Evolutionary conservation across 2,113 vertebrate species (phyloP).

Genomic region (Laticauda laticaudata): DNA sequence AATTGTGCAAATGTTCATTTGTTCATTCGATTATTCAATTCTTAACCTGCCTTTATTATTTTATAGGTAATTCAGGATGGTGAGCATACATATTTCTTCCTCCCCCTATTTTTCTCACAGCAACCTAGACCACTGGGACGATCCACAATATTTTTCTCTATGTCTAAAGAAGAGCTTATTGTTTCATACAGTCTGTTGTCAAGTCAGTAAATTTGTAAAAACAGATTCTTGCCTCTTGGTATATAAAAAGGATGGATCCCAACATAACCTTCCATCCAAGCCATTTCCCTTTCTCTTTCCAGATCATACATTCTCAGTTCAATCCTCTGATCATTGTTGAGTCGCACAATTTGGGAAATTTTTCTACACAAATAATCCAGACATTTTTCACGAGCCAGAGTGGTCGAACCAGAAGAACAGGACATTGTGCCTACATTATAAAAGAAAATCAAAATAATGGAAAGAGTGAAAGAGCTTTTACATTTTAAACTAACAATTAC

Average conservation of each 20-base stretch:
- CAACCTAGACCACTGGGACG: neutral
- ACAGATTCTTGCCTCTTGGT: conserved; percentile 75
- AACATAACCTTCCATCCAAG: conserved; percentile 81
- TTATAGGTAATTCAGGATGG: neutral
- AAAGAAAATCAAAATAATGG: conserved; percentile 19
- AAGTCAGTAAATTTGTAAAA: neutral
- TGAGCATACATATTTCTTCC: neutral
- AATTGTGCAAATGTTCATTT: neutral
- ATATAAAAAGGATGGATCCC: conserved; percentile 96
- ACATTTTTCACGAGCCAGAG: conserved; percentile 80
- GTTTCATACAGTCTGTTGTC: neutral
- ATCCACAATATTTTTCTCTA: neutral
- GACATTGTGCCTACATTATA: conserved; percentile 80
- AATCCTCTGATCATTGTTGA: conserved; percentile 77
- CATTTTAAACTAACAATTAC: neutral
- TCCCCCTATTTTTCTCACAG: neutral
- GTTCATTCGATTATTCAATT: neutral
- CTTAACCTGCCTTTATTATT: neutral
- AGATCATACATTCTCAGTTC: conserved; percentile 85
- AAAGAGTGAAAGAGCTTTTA: neutral
- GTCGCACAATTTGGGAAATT: conserved; percentile 72
- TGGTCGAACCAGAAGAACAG: conserved; percentile 72
- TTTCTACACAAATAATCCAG: conserved; percentile 79
- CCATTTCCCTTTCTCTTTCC: conserved; percentile 73
- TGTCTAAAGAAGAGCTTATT: neutral